phyloP scores from a whole-genome alignment of 64 coral and sea anemone species.

The Montipora foliosa region DNA sequence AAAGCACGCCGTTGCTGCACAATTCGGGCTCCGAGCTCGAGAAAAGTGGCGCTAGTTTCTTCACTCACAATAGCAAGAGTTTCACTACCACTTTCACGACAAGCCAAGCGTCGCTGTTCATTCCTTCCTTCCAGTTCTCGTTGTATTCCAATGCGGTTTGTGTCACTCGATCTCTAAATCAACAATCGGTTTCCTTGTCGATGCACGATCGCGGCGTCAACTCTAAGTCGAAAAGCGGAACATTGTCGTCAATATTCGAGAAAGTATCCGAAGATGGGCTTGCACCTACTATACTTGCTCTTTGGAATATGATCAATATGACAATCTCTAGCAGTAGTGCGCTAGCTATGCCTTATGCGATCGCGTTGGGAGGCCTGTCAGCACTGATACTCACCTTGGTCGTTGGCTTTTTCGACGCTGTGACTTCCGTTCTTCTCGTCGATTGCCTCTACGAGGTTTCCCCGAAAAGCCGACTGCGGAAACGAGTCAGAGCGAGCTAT shows the following conservation, averaged over 20 bases:
- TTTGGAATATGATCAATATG: slow-evolving; percentile 87
- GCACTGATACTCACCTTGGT: slow-evolving; percentile 47
- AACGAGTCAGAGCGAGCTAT: slow-evolving; percentile 78
- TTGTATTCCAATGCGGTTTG: slow-evolving; percentile 71
- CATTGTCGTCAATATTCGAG: slow-evolving; percentile 45
- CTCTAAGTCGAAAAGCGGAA: slow-evolving; percentile 11
- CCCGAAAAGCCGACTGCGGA: slow-evolving; percentile 70
- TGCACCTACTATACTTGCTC: slow-evolving; percentile 66
- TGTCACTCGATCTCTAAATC: slow-evolving; percentile 21
- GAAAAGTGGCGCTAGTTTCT: slow-evolving; percentile 30
- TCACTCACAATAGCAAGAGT: slow-evolving; percentile 49
- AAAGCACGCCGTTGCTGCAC: slow-evolving; percentile 57
- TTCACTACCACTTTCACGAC: slow-evolving; percentile 69
- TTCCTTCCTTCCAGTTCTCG: slow-evolving; percentile 84
- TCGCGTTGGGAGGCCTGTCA: slow-evolving; percentile 63
- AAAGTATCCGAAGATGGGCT: slow-evolving; percentile 70
- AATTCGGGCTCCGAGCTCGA: slow-evolving; percentile 17
- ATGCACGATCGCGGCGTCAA: neutral
- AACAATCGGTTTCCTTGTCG: slow-evolving; percentile 30
- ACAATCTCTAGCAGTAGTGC: slow-evolving; percentile 63
- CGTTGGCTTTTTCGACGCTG: slow-evolving; percentile 62
- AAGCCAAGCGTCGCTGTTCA: slow-evolving; percentile 83
- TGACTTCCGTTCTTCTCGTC: slow-evolving; percentile 54
- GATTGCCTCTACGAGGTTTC: slow-evolving; percentile 82
- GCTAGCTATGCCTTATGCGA: slow-evolving; percentile 71